A percentile compares a stretch with the other conserved stretches of the same genome.
Evolutionary conservation across 2,113 vertebrate species (phyloP).

Genomic region (Callipepla californica): DNA sequence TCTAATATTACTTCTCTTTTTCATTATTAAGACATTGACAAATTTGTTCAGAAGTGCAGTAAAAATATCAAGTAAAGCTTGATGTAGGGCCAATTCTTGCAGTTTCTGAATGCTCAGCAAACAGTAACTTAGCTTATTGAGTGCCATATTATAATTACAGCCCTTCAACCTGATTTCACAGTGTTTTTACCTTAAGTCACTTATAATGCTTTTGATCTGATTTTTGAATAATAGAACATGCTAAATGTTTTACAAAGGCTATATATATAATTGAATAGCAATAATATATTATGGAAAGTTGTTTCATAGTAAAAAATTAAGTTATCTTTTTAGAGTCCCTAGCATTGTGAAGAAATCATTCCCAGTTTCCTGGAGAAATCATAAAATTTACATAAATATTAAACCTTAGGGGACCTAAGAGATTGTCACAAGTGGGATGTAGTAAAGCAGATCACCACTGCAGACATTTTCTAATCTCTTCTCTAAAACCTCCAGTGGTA

Average conservation of each 20-base stretch:
- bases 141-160: background rate
- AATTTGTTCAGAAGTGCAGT: background rate
- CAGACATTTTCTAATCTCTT: background rate
- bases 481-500: background rate
- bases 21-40: background rate
- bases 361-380: background rate
- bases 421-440: background rate
- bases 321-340: background rate
- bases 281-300: conserved; percentile 32
- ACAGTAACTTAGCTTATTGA: background rate
- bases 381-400: background rate
- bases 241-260: conserved; percentile 6
- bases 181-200: background rate
- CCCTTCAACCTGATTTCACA: background rate
- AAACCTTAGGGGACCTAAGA: background rate
- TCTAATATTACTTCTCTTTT: background rate
- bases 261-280: conserved; percentile 30
- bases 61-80: background rate
- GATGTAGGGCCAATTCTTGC: background rate
- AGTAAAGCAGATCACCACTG: background rate
- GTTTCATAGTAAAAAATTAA: background rate
- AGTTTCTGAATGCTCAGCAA: background rate
- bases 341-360: background rate
- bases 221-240: conserved; percentile 10
- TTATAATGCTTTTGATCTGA: conserved; percentile 26